Conservation (phyloP, 2,888 invertebrate species). For the Synergus gifuensis region DNA sequence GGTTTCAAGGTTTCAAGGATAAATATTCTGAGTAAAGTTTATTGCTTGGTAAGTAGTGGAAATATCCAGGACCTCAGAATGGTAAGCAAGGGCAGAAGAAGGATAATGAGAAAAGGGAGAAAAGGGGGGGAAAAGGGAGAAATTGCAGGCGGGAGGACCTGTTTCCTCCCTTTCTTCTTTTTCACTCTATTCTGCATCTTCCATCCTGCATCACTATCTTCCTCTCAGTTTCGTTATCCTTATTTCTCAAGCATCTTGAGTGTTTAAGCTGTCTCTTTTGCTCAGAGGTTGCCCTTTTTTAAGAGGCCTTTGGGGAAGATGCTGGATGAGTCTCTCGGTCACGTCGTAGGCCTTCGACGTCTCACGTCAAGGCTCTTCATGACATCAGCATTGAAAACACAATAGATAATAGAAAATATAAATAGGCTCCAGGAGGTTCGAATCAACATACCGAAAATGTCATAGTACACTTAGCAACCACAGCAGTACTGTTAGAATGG, state of each 20-base stretch:
- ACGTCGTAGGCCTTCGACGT: neutral
- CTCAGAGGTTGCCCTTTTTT: constrained; percentile 6
- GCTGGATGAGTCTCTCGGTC: constrained; percentile 3
- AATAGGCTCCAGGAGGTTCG: neutral
- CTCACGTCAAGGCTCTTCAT: constrained; percentile 15
- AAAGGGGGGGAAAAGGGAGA: neutral
- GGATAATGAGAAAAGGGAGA: constrained; percentile 5
- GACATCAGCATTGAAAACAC: constrained; percentile 5
- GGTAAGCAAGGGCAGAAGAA: neutral
- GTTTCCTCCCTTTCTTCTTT: neutral
- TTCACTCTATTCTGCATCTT: neutral
- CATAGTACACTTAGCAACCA: constrained; percentile 6
- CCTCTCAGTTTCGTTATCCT: neutral
- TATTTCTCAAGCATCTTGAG: constrained; percentile 17
- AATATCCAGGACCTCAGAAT: neutral
- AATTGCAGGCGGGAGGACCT: neutral
- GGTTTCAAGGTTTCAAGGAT: neutral
- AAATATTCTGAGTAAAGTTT: neutral
- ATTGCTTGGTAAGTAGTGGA: constrained; percentile 13
- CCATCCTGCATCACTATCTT: neutral
- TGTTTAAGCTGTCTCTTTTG: constrained; percentile 13
- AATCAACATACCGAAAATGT: constrained; percentile 9
- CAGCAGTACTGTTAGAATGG: neutral
- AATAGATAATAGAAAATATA: constrained; percentile 3
- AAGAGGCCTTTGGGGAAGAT: neutral